These are phyloP conservation scores for Pseudolycoriella hygida DNA, from an alignment of 2,888 invertebrate genomes.

Conservation along the genomic window DNA sequence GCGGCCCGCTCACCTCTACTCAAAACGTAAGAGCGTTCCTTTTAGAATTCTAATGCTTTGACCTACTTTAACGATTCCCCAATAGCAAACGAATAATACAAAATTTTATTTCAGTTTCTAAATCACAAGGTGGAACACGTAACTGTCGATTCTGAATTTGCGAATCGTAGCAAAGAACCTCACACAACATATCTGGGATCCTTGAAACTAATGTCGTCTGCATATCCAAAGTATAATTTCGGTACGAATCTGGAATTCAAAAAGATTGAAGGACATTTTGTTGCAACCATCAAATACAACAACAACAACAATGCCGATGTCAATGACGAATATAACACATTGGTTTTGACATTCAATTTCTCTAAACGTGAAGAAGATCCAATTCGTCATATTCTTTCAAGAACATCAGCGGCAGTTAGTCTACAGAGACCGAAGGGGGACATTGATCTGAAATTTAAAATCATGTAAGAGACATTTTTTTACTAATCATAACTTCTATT, in stretches of 20 bases:
- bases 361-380: too few relatives aligned
- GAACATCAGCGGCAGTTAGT: slow-evolving; percentile 39
- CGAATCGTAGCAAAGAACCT: slow-evolving; percentile 30
- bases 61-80: too few relatives aligned
- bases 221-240: slow-evolving; percentile 58
- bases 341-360: slow-evolving; percentile 17
- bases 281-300: slow-evolving; percentile 15
- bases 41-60: too few relatives aligned
- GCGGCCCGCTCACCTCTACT: too few relatives aligned
- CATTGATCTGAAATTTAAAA: slow-evolving; percentile 41
- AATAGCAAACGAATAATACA: background rate
- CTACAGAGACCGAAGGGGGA: slow-evolving; percentile 46
- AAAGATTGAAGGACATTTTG: slow-evolving; percentile 50
- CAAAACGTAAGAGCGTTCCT: too few relatives aligned
- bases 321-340: slow-evolving; percentile 53
- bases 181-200: slow-evolving; percentile 35
- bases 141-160: slow-evolving; percentile 30
- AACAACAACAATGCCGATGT: slow-evolving; percentile 38
- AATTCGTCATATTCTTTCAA: too few relatives aligned
- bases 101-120: slow-evolving; percentile 18
- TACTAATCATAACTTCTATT: background rate
- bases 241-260: slow-evolving; percentile 46
- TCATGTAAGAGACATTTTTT: slow-evolving; percentile 21
- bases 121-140: slow-evolving; percentile 26
- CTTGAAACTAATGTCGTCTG: slow-evolving; percentile 50